Base-by-base conservation (phyloP, 2,888 invertebrate genomes). In the Cetonia aurata region DNA sequence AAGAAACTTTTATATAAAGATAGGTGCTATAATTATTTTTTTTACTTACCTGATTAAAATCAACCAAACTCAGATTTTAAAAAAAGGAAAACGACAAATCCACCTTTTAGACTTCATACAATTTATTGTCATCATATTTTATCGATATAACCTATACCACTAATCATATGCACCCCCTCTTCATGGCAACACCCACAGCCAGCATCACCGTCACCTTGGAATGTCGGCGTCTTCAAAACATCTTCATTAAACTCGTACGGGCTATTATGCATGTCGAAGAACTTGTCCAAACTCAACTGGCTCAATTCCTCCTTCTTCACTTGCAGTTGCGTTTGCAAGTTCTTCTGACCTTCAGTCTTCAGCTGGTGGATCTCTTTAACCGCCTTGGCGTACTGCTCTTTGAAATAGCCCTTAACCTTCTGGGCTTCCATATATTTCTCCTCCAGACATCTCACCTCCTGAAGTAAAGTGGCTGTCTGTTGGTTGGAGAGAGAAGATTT, bases 301-400 rank as follows among this genome's bases (percentile, higher is more conserved):
- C 77, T 81, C 44, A 84, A 72, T 69, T 82, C 80, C 62, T 81
- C 80, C 67, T 79, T 80, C 70, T 87, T 88, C 1, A 82, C 85
- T 70, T 86, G 85, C 17, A 87, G 85, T 76, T 88, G 88, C 6
- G 83, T 78, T 70, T 89, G 85, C 77, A 89, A 82, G 48, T 86
- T 86, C 60, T 85, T 83, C 48, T 90, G 85, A 71, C 88, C 84
- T 78, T 85, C 85, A 48, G 86, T 84, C 79, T 91, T 91, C 71
- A 89, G 81, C 52, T 86, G 85, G 72, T 93, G 92, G 67, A 92
- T 86, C 78, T 93, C 92, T 0, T 90, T 84, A 1, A 91, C 89
- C 0, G 91, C 89, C 72, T 89, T 88, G 0, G 89, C 88, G 92
- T 92, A 94, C 79, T 93, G 91, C 76, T 91, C 90, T 79, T 93